A percentile compares a stretch with the other conserved stretches of the same genome.
phyloP scores from a whole-genome alignment of 2,797 vertebrate species.

The Alectoris magna region DNA sequence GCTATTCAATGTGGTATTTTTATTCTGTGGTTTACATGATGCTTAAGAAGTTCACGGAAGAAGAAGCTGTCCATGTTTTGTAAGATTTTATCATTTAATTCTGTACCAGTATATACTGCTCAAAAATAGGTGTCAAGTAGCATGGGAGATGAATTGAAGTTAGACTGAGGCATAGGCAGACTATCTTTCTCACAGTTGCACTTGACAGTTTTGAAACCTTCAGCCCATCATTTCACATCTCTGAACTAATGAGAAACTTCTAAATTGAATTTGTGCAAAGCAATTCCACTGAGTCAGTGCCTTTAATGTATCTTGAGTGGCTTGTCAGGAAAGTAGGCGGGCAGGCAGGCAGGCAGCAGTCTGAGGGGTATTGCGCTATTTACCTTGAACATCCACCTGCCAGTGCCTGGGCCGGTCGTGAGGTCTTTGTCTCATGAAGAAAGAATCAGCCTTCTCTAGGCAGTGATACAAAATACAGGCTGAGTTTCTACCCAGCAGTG shows the following conservation, averaged over 20 bases:
- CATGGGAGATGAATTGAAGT: background rate
- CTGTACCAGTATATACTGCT: background rate
- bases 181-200: background rate
- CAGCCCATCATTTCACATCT: background rate
- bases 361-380: background rate
- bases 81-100: background rate
- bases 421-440: background rate
- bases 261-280: background rate
- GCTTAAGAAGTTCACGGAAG: background rate
- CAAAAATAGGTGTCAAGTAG: background rate
- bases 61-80: background rate
- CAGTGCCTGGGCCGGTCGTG: background rate
- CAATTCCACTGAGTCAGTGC: background rate
- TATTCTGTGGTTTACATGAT: background rate
- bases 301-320: background rate
- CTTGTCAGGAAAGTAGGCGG: background rate
- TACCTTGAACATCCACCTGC: background rate
- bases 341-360: background rate
- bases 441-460: background rate
- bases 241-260: background rate
- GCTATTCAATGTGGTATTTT: background rate
- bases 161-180: background rate
- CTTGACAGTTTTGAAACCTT: conserved; percentile 2
- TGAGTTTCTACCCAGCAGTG: accelerated
- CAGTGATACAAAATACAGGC: background rate